These are phyloP conservation scores for Phrynocephalus vlangalii DNA, from an alignment of 2,797 vertebrate genomes.

Conservation along the genomic window DNA sequence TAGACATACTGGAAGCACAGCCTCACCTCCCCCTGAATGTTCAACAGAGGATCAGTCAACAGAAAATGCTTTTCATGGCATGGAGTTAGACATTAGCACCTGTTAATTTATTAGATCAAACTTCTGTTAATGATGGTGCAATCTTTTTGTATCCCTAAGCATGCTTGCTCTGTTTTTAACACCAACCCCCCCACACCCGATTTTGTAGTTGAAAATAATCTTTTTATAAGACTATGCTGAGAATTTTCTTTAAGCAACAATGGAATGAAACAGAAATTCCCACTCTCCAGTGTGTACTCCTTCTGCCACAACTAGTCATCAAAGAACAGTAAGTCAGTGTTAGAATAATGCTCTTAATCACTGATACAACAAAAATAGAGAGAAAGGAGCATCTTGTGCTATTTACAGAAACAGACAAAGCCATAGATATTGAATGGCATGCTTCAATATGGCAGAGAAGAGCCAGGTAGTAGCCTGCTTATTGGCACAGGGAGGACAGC, in stretches of 20 bases:
- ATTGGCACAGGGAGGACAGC: background rate
- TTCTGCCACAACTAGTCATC: background rate
- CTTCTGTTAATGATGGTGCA: background rate
- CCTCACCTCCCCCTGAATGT: background rate
- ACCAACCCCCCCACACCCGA: background rate
- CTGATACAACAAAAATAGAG: background rate
- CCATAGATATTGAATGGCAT: background rate
- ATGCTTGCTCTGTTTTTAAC: background rate
- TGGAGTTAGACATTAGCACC: background rate
- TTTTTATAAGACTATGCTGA: background rate
- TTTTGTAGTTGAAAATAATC: background rate
- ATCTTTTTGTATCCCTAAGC: background rate
- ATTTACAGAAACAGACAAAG: too few relatives aligned
- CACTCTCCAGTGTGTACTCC: background rate
- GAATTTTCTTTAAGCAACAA: background rate
- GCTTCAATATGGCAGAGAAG: background rate
- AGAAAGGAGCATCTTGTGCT: too few relatives aligned
- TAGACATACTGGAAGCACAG: background rate
- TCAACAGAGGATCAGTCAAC: background rate
- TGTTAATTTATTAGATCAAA: slow-evolving; percentile 2
- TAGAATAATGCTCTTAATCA: background rate
- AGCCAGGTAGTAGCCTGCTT: background rate
- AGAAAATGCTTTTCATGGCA: background rate
- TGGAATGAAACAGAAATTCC: background rate
- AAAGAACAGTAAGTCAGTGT: background rate